Conservation (phyloP, 2,113 vertebrate species). For the Amblyornis subalaris region DNA sequence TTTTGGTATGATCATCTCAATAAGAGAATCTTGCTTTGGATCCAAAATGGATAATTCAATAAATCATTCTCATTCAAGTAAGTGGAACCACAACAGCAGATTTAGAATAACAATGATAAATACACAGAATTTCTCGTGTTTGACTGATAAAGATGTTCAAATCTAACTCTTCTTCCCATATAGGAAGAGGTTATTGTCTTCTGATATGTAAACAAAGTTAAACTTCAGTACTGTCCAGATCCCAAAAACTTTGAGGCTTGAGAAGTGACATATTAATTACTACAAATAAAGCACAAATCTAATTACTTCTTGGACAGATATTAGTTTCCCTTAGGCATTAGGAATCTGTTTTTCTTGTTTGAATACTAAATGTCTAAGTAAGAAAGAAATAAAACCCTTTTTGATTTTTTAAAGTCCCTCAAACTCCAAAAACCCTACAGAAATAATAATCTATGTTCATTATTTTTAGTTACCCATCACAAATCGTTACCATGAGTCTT, state of each 20-base stretch:
- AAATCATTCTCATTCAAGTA: not conserved
- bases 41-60: not conserved
- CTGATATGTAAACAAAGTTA: not conserved
- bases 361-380: not conserved
- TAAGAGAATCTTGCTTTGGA: not conserved
- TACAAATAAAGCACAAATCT: not conserved
- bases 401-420: not conserved
- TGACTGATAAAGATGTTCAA: not conserved
- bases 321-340: not conserved
- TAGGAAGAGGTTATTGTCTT: not conserved
- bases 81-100: not conserved
- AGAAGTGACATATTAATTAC: not conserved
- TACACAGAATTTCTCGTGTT: not conserved
- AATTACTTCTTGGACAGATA: not conserved
- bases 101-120: not conserved
- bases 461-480: not conserved
- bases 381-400: not conserved
- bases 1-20: not conserved
- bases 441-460: not conserved
- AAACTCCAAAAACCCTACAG: not conserved
- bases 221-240: not conserved
- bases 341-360: not conserved
- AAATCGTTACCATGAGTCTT: not conserved
- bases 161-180: not conserved
- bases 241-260: not conserved